Evolutionary conservation across 2,888 invertebrate species (phyloP), one percentile per base, ranked within the genome.

Genomic region (Atethmia centrago): DNA sequence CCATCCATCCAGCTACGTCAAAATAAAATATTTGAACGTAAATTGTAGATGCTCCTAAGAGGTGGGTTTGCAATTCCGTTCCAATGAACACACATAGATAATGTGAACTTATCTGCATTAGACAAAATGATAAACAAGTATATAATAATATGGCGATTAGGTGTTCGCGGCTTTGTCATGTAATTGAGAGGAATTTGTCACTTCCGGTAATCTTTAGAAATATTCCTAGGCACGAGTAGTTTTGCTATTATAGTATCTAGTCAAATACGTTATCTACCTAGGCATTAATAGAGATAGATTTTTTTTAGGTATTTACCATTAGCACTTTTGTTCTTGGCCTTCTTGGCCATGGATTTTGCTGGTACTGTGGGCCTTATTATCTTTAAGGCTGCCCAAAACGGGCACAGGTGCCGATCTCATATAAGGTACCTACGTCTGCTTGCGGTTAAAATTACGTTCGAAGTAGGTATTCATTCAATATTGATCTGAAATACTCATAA

Each of bases 11-110:
- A 55, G 42, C n/a, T 21, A 56, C 62, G 4, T 45, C 14, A 61
- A 28, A 40, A 19, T 49, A 36, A 61, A 69, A 49, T 42, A 63
- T 63, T 74, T 75, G 21, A 2, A 63, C 62, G 77, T 83, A 87
- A 88, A 87, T 79, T 81, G 79, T 87, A 89, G 88, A 90, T 91
- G 91, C 91, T 92, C 87, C 71, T 79, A 82, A 86, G 85, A 92
- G 92, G 92, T 91, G 90, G 92, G 89, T 85, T 88, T 79, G 90
- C 93, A 93, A 93, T 94, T 94, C 93, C 93, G 88, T 93, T 90
- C 88, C 87, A 90, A 86, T 84, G 87, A 85, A 82, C 80, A 84
- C 80, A 85, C 88, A 85, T 84, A 86, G 81, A 74, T 80, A 67
- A 77, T 90, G 91, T 91, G 90, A 91, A 93, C 92, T 90, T 90